Evolutionary conservation across 1,140 invertebrate genomes (phyloP).

Genomic region (Idris sp.): DNA sequence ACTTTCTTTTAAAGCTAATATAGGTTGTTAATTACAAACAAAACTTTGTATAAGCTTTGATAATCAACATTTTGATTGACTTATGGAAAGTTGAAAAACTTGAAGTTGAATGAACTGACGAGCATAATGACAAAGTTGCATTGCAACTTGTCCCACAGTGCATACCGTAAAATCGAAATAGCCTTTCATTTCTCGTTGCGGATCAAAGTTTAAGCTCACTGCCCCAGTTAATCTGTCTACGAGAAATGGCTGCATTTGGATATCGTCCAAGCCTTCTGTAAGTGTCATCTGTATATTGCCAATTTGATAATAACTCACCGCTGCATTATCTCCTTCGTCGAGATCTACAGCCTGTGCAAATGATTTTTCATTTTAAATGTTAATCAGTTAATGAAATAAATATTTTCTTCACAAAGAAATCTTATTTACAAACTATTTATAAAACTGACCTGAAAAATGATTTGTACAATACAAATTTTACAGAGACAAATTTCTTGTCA

Average conservation of each 20-base stretch:
- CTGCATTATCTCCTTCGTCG: constrained; percentile 87
- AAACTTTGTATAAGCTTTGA: too few relatives aligned
- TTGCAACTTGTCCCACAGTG: constrained; percentile 5
- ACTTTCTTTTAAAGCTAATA: too few relatives aligned
- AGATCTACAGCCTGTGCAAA: constrained; percentile 86
- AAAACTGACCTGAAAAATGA: too few relatives aligned
- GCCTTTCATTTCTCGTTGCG: constrained; percentile 97
- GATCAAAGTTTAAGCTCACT: constrained; percentile 94
- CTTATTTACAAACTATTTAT: too few relatives aligned
- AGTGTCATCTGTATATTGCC: constrained; percentile 89
- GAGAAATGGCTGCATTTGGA: constrained; percentile 88
- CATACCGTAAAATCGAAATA: constrained; percentile 93
- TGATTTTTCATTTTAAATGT: too few relatives aligned
- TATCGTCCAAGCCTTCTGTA: constrained; percentile 90
- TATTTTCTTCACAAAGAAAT: too few relatives aligned
- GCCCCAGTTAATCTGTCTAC: constrained; percentile 89
- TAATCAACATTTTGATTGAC: too few relatives aligned
- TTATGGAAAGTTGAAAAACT: constrained; percentile 1
- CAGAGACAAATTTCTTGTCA: too few relatives aligned
- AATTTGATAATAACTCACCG: constrained; percentile 87
- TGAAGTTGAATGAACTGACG: constrained; percentile 1
- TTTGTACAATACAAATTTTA: too few relatives aligned
- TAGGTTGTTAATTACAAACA: too few relatives aligned
- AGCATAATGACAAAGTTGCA: constrained; percentile 15
- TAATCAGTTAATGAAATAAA: too few relatives aligned